Base-by-base conservation (phyloP, 2,888 invertebrate species). In the Dryobotodes eremita region DNA sequence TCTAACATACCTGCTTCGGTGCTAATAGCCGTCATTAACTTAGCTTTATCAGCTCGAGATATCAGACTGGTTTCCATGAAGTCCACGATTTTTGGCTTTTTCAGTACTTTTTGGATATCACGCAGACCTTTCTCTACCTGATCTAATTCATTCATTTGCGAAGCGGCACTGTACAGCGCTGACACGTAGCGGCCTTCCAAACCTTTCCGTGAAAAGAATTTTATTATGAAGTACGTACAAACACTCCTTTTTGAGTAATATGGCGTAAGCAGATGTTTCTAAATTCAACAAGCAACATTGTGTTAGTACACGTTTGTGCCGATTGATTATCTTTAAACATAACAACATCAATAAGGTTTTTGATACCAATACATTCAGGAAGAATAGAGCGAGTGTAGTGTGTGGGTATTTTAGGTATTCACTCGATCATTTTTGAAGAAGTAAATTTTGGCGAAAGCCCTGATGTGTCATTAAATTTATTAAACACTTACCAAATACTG, bases 171-270 rank as follows among this genome's bases (percentile, higher is more conserved):
- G 79, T 94, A 96, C 4, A 96, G 84, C 2, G 96, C 95, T 6
- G 94, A 82, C 8, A 95, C 95, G 69, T 96, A 96, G 2, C 95
- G 92, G 0, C 96, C 96, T 90, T 95, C 95, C 42, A 95, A 87
- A 64, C 96, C 96, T 95, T 57, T 68, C 2, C 59, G 64, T 61
- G 59, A 50, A 66, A 11, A 74, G 36, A 73, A 59, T 71, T 71
- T 59, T 68, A 42, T 20, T 64, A 74, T 42, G 15, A 66, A 61
- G 23, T 64, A 55, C 7, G 3, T 61, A 64, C 53, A n/a, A 57
- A 48, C 17, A 71, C n/a, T 59, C 10, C 23, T 23, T 20, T 46
- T 17, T 36, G 50, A 42, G 15, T 31, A 59, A 53, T 79, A 59
- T 31, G 68, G 20, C 20, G 42, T 46, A 53, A 76, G 42, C 26